A percentile compares a stretch with the other conserved stretches of the same genome.
phyloP scores from a whole-genome alignment of 1,140 invertebrate species.

The Mactra quadrangularis region DNA sequence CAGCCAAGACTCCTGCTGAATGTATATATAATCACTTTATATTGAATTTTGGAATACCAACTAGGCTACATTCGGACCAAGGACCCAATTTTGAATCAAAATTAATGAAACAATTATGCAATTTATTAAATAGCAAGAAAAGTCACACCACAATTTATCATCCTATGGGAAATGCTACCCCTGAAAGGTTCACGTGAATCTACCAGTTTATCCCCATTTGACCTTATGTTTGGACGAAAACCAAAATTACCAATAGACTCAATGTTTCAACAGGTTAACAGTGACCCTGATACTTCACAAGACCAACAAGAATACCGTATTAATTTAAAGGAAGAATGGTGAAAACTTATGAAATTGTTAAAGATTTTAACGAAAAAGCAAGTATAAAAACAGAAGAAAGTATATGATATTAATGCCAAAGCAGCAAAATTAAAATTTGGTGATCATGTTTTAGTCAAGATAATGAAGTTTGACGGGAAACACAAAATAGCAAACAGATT shows the following conservation, averaged over 20 bases:
- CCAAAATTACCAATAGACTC: too few relatives aligned
- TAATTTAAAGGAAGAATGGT: neutral
- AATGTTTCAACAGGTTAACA: slow-evolving; percentile 17
- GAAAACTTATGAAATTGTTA: neutral
- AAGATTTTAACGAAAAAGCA: too few relatives aligned
- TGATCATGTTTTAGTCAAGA: slow-evolving; percentile 46
- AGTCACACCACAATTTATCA: slow-evolving; percentile 62
- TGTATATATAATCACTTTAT: slow-evolving; percentile 38
- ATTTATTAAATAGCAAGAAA: slow-evolving; percentile 24
- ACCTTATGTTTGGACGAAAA: too few relatives aligned
- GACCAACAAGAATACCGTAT: neutral
- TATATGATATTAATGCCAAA: too few relatives aligned
- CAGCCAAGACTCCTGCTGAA: slow-evolving; percentile 55
- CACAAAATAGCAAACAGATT: slow-evolving; percentile 19
- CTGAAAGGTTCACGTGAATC: slow-evolving; percentile 64
- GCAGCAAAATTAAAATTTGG: slow-evolving; percentile 27
- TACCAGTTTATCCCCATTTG: too few relatives aligned
- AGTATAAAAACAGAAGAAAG: too few relatives aligned
- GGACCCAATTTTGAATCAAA: slow-evolving; percentile 48
- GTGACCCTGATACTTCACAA: neutral
- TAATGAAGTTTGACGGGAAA: slow-evolving; percentile 15
- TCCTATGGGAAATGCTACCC: neutral
- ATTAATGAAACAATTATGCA: slow-evolving; percentile 31
- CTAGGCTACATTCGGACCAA: slow-evolving; percentile 42
- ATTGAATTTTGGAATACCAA: slow-evolving; percentile 49